Base-by-base conservation (phyloP, 2,888 invertebrate species). In the Mythimna ferrago region DNA sequence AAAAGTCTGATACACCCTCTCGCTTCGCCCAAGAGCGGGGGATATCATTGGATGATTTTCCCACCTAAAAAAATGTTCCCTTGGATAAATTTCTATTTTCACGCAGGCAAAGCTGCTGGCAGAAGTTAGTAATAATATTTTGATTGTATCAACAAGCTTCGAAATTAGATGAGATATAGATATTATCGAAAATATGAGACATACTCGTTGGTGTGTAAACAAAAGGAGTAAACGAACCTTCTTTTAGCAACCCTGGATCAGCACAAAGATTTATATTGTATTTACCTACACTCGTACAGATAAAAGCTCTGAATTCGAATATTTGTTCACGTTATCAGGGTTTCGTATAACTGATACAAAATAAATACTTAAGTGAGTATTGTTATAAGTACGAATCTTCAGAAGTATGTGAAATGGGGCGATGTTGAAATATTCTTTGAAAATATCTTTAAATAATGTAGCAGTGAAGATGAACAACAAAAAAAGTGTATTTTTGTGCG, bases 271-370 rank as follows among this genome's bases (percentile, higher is more conserved):
- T 9, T 35, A 32, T 35, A 35, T 26, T 48, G n/a, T 38, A 60
- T 64, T 64, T 64, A 64, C 51, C 19, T 38, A 35, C 48, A 21
- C 21, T 54, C 10, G 44, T 21, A 26, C 16, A 44, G 26, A 38
- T 63, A n/a, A 72, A 38, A 56, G 56, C 63, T 16, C 10, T 5
- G 21, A 21, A 16, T 44, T 41, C 14, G 32, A 65, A 32, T 51
- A 64, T 73, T 74, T 61, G 38, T 53, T 61, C 14, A 21, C n/a
- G 26, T 48, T 19, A 74, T 67, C 48, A 54, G 48, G 11, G 54
- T 56, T 66, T n/a, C 14, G n/a, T 48, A 16, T 16, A 44, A 26
- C 35, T 38, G 44, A 16, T 9, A 44, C 16, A 61, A 26, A 66
- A 66, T 11, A 66, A 53, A 73, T 38, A 56, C 2, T 5, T 14